These are phyloP conservation scores for Salminus brasiliensis DNA, from an alignment of 2,113 vertebrate species.

Conservation along the genomic window DNA sequence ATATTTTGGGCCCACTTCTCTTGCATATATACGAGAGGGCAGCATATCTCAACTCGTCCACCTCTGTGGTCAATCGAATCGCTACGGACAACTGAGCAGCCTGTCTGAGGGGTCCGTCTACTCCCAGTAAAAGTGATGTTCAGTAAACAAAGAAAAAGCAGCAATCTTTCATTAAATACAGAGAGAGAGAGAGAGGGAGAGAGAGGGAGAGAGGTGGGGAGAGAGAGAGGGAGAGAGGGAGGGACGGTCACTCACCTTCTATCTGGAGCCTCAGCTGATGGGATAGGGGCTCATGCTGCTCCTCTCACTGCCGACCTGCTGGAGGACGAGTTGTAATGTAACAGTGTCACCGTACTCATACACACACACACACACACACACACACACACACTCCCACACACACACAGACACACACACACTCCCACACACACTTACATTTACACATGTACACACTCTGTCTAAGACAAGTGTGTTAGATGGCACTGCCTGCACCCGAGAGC, in stretches of 20 bases:
- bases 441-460: not conserved
- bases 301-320: slow-evolving; percentile 6
- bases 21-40: too few relatives aligned
- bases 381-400: slow-evolving; percentile 1
- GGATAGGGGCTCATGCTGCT: slow-evolving; percentile 24
- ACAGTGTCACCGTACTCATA: not conserved
- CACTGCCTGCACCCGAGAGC: slow-evolving; percentile 45
- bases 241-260: slow-evolving; percentile 40
- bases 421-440: not conserved
- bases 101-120: too few relatives aligned
- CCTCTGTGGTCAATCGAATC: too few relatives aligned
- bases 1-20: too few relatives aligned
- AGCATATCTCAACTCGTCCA: too few relatives aligned
- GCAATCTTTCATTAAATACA: slow-evolving; percentile 38
- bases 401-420: not conserved
- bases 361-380: slow-evolving; percentile 13
- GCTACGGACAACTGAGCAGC: too few relatives aligned
- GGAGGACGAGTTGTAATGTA: slow-evolving; percentile 33
- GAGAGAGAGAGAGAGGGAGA: not conserved
- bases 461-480: slow-evolving; percentile 21
- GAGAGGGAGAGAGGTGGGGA: slow-evolving; percentile 1
- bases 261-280: slow-evolving; percentile 37
- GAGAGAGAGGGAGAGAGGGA: not conserved
- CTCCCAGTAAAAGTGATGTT: slow-evolving; percentile 4
- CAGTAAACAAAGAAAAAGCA: slow-evolving; percentile 37